Evolutionary conservation across 1,140 invertebrate genomes (phyloP).

Genomic region (Schlechtendalia chinensis): DNA sequence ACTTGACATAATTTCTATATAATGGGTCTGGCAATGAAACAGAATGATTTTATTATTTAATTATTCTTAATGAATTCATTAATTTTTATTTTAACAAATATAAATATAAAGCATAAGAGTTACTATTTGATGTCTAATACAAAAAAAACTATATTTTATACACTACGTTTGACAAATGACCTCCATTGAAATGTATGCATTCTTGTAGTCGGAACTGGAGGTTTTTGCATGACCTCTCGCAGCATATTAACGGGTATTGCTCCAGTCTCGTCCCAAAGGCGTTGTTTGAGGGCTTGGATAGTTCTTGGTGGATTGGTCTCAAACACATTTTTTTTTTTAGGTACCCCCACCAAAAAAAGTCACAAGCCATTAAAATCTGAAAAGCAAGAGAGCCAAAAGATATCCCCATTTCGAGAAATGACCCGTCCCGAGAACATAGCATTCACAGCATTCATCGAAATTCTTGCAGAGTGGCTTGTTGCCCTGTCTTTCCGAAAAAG

Average conservation of each 20-base stretch:
- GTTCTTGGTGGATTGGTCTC: neutral
- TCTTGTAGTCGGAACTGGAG: neutral
- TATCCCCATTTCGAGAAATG: constrained; percentile 52
- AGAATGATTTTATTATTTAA: neutral
- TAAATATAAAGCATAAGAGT: neutral
- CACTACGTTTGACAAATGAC: neutral
- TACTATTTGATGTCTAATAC: neutral
- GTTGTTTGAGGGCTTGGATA: neutral
- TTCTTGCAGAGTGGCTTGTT: constrained; percentile 52
- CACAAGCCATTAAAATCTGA: neutral
- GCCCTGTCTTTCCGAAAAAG: no score
- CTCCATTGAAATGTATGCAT: no score
- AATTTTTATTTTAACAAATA: neutral
- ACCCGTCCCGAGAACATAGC: constrained; percentile 52
- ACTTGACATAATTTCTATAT: no score
- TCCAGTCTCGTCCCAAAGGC: neutral
- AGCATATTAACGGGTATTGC: neutral
- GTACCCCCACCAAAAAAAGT: neutral
- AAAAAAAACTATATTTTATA: neutral
- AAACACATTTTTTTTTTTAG: neutral
- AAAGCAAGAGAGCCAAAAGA: neutral
- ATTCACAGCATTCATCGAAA: constrained; percentile 52
- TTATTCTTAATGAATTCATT: neutral
- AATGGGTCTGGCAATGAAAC: neutral
- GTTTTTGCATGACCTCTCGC: neutral